A percentile compares a stretch with the other conserved stretches of the same genome.
phyloP scores from a whole-genome alignment of 2,888 invertebrate genomes.

The Neria commutata region DNA sequence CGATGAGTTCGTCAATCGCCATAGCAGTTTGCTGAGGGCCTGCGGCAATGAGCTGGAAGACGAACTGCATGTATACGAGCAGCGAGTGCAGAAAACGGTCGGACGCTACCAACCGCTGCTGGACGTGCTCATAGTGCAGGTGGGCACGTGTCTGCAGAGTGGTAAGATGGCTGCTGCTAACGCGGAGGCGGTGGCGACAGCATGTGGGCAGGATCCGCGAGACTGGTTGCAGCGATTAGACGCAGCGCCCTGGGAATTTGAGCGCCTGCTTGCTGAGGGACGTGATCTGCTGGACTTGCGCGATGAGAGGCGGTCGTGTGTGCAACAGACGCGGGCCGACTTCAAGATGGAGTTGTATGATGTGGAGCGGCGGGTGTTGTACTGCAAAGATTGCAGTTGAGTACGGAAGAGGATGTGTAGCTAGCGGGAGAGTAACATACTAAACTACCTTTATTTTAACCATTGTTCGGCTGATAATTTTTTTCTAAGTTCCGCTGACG shows the following conservation, averaged over 20 bases:
- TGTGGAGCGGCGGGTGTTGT: no score
- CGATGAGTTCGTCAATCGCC: conserved; percentile 10
- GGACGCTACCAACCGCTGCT: not conserved
- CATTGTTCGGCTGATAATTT: no score
- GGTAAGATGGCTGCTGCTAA: not conserved
- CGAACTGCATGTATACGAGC: conserved; percentile 2
- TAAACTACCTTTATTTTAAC: no score
- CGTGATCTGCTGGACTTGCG: not conserved
- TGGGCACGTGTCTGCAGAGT: not conserved
- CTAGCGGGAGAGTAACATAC: no score
- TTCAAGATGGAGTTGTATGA: not conserved
- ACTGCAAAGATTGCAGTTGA: no score
- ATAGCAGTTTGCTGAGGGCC: conserved; percentile 6
- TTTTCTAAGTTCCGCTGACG: no score
- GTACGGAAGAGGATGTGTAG: no score
- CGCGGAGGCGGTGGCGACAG: not conserved
- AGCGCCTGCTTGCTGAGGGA: not conserved
- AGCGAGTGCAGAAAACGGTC: not conserved
- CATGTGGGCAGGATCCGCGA: not conserved
- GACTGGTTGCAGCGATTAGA: not conserved
- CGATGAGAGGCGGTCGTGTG: conserved; percentile 4
- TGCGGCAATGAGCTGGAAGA: conserved; percentile 9
- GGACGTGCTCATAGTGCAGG: not conserved
- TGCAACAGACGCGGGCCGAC: not conserved
- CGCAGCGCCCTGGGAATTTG: not conserved